Conservation (phyloP, 2,113 vertebrate genomes). For the Paradoxurus hermaphroditus region DNA sequence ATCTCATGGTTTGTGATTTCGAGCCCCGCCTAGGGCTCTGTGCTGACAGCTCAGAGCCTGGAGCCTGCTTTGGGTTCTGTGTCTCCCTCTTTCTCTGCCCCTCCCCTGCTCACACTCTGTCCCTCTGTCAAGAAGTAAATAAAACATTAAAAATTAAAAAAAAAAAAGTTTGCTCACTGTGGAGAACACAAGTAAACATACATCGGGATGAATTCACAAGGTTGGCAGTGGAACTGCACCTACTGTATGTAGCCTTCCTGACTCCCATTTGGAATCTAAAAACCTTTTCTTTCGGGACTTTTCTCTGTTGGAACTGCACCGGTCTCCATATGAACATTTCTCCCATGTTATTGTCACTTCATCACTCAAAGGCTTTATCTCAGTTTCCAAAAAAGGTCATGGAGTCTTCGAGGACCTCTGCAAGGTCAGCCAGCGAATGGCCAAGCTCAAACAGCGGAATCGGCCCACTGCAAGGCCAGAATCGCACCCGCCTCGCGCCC, state of each 20-base stretch:
- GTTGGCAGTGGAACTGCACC: not conserved
- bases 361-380: not conserved
- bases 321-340: not conserved
- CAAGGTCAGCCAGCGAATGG: not conserved
- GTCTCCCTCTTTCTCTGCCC: too few relatives aligned
- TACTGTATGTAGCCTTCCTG: not conserved
- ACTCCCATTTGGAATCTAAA: not conserved
- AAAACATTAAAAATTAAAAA: too few relatives aligned
- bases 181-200: not conserved
- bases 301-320: not conserved
- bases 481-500: rapidly evolving
- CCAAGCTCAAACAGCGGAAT: rapidly evolving
- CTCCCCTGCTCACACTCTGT: too few relatives aligned
- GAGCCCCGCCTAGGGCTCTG: too few relatives aligned
- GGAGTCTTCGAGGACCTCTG: not conserved
- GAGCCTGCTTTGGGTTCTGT: too few relatives aligned
- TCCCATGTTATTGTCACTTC: not conserved
- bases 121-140: too few relatives aligned
- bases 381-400: not conserved
- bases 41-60: too few relatives aligned
- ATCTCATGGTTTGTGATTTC: too few relatives aligned
- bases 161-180: not conserved
- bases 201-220: not conserved
- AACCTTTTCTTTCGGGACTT: not conserved
- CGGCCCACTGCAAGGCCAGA: not conserved